phyloP scores from a whole-genome alignment of 1,140 invertebrate species.

The Macrotrachela quadricornifera region DNA sequence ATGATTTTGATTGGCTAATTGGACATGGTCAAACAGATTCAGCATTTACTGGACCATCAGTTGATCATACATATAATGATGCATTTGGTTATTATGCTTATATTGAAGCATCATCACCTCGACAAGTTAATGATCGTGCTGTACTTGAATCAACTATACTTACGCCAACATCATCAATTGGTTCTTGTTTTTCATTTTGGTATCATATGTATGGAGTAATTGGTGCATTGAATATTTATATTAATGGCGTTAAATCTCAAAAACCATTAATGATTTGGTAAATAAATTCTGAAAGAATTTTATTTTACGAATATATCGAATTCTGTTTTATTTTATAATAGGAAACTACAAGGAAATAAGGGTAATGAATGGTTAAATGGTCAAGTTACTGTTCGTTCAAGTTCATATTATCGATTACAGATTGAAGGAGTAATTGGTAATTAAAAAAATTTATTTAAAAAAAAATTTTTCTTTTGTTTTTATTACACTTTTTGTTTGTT shows the following conservation, averaged over 20 bases:
- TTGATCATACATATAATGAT: conserved; percentile 26
- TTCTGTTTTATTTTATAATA: not conserved
- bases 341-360: conserved; percentile 8
- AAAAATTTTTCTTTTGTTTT: too few species aligned
- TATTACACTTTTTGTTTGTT: not conserved
- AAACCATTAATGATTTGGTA: too few species aligned
- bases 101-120: conserved; percentile 13
- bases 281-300: too few species aligned
- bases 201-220: conserved; percentile 23
- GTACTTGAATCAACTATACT: not conserved
- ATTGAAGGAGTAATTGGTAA: conserved; percentile 17
- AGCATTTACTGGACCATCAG: conserved; percentile 16
- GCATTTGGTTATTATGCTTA: conserved; percentile 24
- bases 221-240: conserved; percentile 4
- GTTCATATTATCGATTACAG: conserved; percentile 12
- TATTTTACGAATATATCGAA: too few species aligned
- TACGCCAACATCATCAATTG: conserved; percentile 1
- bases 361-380: conserved; percentile 9
- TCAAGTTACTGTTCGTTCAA: conserved; percentile 5
- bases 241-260: not conserved
- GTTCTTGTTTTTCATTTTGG: conserved; percentile 20
- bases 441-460: conserved; percentile 1
- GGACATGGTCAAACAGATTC: conserved; percentile 13
- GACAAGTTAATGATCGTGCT: not conserved
- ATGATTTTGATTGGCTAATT: conserved; percentile 22